phyloP scores from a whole-genome alignment of 2,113 vertebrate species.

The Orthonyx spaldingii region DNA sequence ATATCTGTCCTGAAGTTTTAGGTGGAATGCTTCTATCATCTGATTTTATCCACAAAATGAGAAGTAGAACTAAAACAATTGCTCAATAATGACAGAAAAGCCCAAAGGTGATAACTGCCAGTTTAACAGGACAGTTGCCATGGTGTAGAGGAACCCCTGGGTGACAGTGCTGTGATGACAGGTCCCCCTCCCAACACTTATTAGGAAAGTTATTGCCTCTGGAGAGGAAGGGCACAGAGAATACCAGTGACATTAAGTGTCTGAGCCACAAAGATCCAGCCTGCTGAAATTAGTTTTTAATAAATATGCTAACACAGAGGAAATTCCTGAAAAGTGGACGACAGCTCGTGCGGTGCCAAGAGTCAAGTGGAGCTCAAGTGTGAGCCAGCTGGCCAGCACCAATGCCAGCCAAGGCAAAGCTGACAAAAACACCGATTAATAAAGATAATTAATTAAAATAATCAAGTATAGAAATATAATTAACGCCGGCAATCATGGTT shows the following conservation, averaged over 20 bases:
- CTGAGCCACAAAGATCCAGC: neutral
- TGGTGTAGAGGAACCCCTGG: neutral
- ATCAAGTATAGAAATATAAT: neutral
- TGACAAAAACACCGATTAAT: neutral
- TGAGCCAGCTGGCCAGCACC: neutral
- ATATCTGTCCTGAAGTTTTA: neutral
- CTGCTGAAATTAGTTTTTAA: neutral
- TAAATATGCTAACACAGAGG: neutral
- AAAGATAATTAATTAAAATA: conserved; percentile 11
- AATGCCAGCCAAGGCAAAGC: neutral
- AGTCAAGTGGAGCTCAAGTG: neutral
- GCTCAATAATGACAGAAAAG: neutral
- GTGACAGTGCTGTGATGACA: neutral
- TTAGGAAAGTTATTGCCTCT: neutral
- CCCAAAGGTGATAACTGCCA: neutral
- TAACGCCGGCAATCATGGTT: neutral
- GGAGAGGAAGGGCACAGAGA: neutral
- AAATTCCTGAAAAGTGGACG: neutral
- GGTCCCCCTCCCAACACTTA: neutral
- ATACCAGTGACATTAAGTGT: neutral
- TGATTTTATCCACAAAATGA: neutral
- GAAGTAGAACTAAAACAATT: neutral
- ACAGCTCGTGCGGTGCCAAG: neutral
- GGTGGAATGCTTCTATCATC: neutral
- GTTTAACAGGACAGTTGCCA: neutral